Percentiles rank a stretch among this genome's conserved stretches.
Conservation (phyloP, 2,797 vertebrate species). For the Pitangus sulphuratus region DNA sequence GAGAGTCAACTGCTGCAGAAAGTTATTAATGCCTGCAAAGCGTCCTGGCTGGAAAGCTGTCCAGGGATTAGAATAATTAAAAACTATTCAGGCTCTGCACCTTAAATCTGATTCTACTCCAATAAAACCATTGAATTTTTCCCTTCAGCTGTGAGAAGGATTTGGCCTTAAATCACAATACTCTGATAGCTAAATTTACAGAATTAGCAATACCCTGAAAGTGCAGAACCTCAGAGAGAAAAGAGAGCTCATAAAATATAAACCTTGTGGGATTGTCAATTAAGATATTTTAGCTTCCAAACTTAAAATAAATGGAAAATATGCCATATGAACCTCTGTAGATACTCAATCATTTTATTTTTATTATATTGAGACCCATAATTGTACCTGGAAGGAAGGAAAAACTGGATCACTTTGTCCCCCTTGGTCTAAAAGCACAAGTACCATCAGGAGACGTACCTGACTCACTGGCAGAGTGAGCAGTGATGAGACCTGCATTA, state of each 20-base stretch:
- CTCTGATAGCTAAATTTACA: conserved; percentile 59
- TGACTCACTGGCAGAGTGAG: conserved; percentile 5
- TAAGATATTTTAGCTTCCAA: conserved; percentile 57
- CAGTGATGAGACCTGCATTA: conserved; percentile 35
- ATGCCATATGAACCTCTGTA: conserved; percentile 60
- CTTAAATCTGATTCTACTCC: conserved; percentile 25
- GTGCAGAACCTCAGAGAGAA: conserved; percentile 27
- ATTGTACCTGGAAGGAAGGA: conserved; percentile 71
- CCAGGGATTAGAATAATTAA: conserved; percentile 26
- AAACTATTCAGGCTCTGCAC: neutral
- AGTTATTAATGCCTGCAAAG: neutral
- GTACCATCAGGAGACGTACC: conserved; percentile 64
- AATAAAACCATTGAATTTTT: neutral
- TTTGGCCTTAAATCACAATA: conserved; percentile 34
- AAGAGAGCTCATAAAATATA: conserved; percentile 57
- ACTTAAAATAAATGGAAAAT: conserved; percentile 64
- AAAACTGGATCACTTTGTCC: conserved; percentile 74
- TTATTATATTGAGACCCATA: conserved; percentile 66
- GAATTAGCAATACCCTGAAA: conserved; percentile 60
- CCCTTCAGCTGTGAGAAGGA: neutral
- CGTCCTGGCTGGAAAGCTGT: neutral
- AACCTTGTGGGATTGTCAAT: conserved; percentile 57
- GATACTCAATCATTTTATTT: conserved; percentile 63
- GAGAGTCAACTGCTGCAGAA: neutral
- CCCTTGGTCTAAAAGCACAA: conserved; percentile 69